Conservation (phyloP, 2,888 invertebrate genomes). For the Drosophila emarginata region DNA sequence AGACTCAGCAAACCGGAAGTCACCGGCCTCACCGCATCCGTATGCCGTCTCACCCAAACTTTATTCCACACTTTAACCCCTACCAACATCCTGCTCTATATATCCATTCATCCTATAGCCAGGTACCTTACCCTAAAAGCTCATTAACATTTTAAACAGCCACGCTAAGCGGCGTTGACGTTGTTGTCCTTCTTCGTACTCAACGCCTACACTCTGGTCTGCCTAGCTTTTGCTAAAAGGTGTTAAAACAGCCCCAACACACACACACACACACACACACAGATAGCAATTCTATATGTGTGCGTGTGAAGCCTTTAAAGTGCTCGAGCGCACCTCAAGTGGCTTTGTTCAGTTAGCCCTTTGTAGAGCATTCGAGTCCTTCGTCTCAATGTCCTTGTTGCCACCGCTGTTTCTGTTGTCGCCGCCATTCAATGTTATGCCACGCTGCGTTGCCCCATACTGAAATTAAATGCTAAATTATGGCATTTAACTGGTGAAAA, state of each 20-base stretch:
- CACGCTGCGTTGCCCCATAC: slow-evolving; percentile 37
- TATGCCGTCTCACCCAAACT: slow-evolving; percentile 29
- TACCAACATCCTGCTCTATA: slow-evolving; percentile 12
- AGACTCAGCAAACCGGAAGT: slow-evolving; percentile 77
- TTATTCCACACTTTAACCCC: slow-evolving; percentile 11
- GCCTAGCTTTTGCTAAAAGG: slow-evolving; percentile 55
- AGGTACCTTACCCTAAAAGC: slow-evolving; percentile 73
- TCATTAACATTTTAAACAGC: slow-evolving; percentile 78
- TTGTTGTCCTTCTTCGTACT: slow-evolving; percentile 15
- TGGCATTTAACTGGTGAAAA: slow-evolving; percentile 69
- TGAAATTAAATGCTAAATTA: slow-evolving; percentile 70
- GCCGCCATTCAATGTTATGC: slow-evolving; percentile 31
- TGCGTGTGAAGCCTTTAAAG: slow-evolving; percentile 72
- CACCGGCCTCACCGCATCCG: slow-evolving; percentile 71
- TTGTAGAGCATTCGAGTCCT: slow-evolving; percentile 71
- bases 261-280: slow-evolving; percentile 31
- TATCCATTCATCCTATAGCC: slow-evolving; percentile 2
- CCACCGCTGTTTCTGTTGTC: slow-evolving; percentile 25
- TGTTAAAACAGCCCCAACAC: slow-evolving; percentile 74
- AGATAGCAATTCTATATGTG: slow-evolving; percentile 19
- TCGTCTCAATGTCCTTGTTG: slow-evolving; percentile 19
- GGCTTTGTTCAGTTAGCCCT: slow-evolving; percentile 76
- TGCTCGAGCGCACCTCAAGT: slow-evolving; percentile 78
- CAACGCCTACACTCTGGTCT: slow-evolving; percentile 14
- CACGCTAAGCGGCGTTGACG: slow-evolving; percentile 56